Evolutionary conservation across 2,888 invertebrate species (phyloP).

Genomic region (Dicycla oo): DNA sequence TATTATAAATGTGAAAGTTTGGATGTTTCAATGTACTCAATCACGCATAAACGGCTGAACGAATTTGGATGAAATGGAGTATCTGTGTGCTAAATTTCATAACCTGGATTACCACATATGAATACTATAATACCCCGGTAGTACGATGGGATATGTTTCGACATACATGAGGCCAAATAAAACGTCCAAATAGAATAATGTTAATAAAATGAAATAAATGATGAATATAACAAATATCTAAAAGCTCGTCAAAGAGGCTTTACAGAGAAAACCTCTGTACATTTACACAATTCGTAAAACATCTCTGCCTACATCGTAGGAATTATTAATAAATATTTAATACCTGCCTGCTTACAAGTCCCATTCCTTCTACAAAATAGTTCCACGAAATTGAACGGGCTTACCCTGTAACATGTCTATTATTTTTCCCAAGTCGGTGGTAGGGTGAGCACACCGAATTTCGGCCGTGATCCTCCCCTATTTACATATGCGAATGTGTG

Average conservation of each 20-base stretch:
- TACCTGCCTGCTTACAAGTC: slow-evolving; percentile 3
- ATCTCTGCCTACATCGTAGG: background rate
- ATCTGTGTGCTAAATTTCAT: too few species aligned
- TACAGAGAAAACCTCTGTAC: background rate
- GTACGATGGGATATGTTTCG: too few species aligned
- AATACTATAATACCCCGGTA: too few species aligned
- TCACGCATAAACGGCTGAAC: too few species aligned
- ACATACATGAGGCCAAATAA: background rate
- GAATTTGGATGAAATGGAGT: too few species aligned
- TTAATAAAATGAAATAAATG: too few species aligned
- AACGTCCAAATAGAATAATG: background rate
- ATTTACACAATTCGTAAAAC: slow-evolving; percentile 10
- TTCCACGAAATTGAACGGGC: slow-evolving; percentile 39
- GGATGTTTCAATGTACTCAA: too few species aligned
- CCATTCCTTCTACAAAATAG: slow-evolving; percentile 19
- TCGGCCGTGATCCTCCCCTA: slow-evolving; percentile 78
- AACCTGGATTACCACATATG: too few species aligned
- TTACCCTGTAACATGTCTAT: slow-evolving; percentile 41
- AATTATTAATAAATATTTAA: slow-evolving; percentile 39
- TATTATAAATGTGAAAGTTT: too few species aligned
- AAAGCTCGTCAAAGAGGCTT: slow-evolving; percentile 13
- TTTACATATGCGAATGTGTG: slow-evolving; percentile 87
- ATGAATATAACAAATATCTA: background rate
- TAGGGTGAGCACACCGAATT: slow-evolving; percentile 67
- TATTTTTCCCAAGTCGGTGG: slow-evolving; percentile 65